Base-by-base conservation (phyloP, 2,113 vertebrate species). In the Dasypus novemcinctus region DNA sequence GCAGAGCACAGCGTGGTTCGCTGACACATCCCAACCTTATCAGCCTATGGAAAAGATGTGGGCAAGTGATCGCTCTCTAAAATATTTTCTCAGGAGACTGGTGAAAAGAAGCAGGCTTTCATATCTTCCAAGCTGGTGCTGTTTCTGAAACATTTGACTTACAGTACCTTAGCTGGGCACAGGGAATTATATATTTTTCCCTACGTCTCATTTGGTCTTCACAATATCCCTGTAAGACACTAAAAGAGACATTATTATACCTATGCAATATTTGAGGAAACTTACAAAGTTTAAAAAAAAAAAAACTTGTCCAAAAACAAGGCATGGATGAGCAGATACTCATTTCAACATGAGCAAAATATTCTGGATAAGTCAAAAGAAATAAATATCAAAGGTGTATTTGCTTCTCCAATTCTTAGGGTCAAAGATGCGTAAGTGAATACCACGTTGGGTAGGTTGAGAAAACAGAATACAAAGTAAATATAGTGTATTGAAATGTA, bases 321-420 rank as follows among this genome's bases (percentile, higher is more conserved):
- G n/a, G 74, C 10, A 27, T 84, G 52, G 57, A 46, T 83, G 84
- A 63, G 23, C 17, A 71, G 82, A 74, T 25, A 63, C 17, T 92
- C 38, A 36, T 94, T 91, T 95, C 76, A 93, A 89, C 54, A 89
- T 72, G 20, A 93, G 33, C 46, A 93, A 68, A 84, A 75, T 59
- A 36, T 85, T 89, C 52, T 23, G 25, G 23, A 4, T 82, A 78
- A 88, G 63, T 82, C 21, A 64, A 84, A 92, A 85, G 49, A 82
- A 94, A 89, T 95, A 81, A 81, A 75, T 49, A 41, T n/a, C 41
- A 68, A 94, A 91, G 31, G 74, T 79, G 25, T 59, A 49, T 79
- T 79, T 82, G 61, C 18, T 36, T 59, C 23, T 59, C 23, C 38
- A 69, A 0, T 23, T 86, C 61, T 86, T 64, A 18, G 8, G 27